phyloP scores from a whole-genome alignment of 2,888 invertebrate species.

The Caenorhabditis uteleia region DNA sequence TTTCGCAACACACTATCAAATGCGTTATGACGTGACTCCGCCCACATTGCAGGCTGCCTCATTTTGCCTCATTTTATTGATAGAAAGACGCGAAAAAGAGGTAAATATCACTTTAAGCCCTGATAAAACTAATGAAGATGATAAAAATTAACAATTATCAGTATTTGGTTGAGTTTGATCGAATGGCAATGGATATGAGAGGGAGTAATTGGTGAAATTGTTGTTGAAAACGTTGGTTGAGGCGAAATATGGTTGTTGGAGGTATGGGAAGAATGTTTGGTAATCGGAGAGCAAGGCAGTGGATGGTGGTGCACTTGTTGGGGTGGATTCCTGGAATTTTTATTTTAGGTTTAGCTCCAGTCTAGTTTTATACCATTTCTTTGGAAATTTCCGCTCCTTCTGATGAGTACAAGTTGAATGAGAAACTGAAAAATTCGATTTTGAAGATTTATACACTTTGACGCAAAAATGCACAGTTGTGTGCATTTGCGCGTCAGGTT shows the following conservation, averaged over 20 bases:
- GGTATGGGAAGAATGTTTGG: not conserved
- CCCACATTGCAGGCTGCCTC: slow-evolving; percentile 5
- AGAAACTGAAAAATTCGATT: no score
- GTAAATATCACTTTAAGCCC: not conserved
- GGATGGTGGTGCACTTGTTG: no score
- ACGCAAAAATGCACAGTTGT: no score
- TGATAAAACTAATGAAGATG: not conserved
- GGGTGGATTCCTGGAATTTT: no score
- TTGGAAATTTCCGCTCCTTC: no score
- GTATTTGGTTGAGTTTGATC: not conserved
- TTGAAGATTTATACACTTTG: no score
- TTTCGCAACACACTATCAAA: slow-evolving; percentile 9
- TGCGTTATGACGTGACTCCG: slow-evolving; percentile 7
- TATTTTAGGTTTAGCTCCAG: no score
- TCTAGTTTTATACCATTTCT: no score
- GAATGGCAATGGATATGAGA: not conserved
- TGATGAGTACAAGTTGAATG: no score
- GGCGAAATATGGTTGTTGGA: slow-evolving; percentile 12
- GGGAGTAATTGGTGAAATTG: slow-evolving; percentile 9
- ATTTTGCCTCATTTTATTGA: not conserved
- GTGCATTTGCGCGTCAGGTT: no score
- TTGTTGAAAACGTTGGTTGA: slow-evolving; percentile 11
- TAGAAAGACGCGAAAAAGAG: not conserved
- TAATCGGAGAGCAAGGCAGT: not conserved
- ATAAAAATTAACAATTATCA: no score